Evolutionary conservation across 2,888 invertebrate genomes (phyloP).

Genomic region (Callosobruchus maculatus): DNA sequence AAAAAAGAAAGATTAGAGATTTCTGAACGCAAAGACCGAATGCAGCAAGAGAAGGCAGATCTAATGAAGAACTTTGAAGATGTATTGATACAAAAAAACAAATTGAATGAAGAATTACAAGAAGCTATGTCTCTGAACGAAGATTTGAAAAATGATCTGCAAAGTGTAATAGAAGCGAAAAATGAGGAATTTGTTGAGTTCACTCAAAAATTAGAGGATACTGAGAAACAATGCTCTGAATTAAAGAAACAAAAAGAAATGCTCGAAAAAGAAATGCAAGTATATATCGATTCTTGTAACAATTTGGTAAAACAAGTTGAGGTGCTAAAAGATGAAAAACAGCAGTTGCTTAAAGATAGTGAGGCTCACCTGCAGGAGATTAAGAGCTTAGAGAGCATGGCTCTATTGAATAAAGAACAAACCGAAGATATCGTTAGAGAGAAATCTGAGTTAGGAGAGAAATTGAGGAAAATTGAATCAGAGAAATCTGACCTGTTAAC

Average conservation of each 20-base stretch:
- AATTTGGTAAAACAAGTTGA: background rate
- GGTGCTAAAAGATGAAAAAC: slow-evolving; percentile 1
- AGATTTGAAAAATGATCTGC: background rate
- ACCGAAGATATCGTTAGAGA: slow-evolving; percentile 10
- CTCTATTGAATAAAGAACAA: slow-evolving; percentile 23
- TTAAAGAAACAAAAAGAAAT: background rate
- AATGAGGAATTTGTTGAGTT: background rate
- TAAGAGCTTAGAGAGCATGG: slow-evolving; percentile 4
- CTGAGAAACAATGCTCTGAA: background rate
- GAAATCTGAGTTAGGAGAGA: background rate
- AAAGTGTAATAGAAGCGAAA: background rate
- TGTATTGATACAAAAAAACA: background rate
- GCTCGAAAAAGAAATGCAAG: background rate
- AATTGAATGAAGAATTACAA: slow-evolving; percentile 3
- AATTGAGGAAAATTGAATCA: background rate
- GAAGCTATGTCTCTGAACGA: background rate
- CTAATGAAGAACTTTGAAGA: background rate
- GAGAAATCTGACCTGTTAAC: background rate
- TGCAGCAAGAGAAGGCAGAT: background rate
- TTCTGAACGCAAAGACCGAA: background rate
- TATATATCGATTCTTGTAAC: background rate
- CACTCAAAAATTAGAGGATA: background rate
- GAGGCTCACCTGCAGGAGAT: slow-evolving; percentile 4
- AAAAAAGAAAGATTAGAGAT: background rate
- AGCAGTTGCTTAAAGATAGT: slow-evolving; percentile 8